Evolutionary conservation across 2,113 vertebrate species (phyloP), one percentile per base, ranked within the genome.

Genomic region (Anolis carolinensis): DNA sequence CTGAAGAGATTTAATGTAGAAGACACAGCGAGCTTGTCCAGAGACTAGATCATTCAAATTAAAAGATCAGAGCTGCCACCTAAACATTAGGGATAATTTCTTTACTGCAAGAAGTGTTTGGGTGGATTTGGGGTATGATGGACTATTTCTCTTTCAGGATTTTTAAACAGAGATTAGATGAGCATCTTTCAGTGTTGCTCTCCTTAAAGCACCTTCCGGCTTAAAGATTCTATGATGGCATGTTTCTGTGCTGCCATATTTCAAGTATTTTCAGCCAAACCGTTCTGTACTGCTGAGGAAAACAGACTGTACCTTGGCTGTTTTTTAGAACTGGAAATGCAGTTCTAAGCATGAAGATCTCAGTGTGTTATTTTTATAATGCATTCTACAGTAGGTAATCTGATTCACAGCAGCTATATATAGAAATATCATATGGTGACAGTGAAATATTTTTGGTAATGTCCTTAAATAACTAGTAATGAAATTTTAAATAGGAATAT

Each of bases 401-500:
- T 83, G 89, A 82, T 90, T 84, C 90, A 86, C 91, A 91, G 88
- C 79, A 83, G 79, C 81, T 84, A 74, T 67, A 84, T 88, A 74
- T 84, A 84, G 82, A 39, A 79, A 74, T 20, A 67, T 84, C 81
- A 84, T 83, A 84, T 91, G 80, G 82, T 91, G 87, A 88, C 78
- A 81, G 32, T 81, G 82, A 88, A 88, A 76, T 76, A 93, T 90
- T 90, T 87, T 79, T 79, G 72, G 82, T 74, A 74, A 25, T 85
- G 80, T 68, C 81, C 88, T 91, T 93, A 70, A 88, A 87, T 88
- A 91, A 91, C 86, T 93, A 86, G 77, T 91, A 68, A 34, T 91
- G 39, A 82, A 88, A 84, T 84, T 84, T 86, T 76, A 84, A 85
- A 74, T 59, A 88, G 78, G 71, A 85, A 85, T 55, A 39, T 48